These are phyloP conservation scores for Epizoanthus rinbou DNA, from an alignment of 92 coral and sea anemone species.

Conservation along the genomic window DNA sequence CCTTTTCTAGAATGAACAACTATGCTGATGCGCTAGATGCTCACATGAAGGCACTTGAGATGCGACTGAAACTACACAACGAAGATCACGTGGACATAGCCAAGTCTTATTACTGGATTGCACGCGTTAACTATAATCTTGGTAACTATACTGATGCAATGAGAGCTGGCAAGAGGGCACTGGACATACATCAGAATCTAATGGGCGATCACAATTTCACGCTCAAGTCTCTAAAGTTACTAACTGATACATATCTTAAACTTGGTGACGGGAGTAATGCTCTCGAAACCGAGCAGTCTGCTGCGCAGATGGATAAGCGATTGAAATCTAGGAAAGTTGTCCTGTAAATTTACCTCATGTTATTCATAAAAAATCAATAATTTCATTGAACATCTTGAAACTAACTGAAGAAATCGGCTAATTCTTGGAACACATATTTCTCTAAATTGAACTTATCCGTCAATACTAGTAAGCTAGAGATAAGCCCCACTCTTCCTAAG, in stretches of 20 bases:
- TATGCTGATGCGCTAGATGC: not conserved
- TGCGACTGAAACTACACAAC: not conserved
- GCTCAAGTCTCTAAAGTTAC: not conserved
- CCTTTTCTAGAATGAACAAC: not conserved
- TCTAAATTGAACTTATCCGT: no score
- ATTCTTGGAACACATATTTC: no score
- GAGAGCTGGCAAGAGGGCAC: not conserved
- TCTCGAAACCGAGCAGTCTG: not conserved
- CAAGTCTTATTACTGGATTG: constrained; percentile 1
- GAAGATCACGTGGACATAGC: not conserved
- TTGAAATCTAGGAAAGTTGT: no score
- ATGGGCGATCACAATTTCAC: not conserved
- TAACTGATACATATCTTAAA: not conserved
- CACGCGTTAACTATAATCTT: not conserved
- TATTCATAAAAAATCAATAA: no score
- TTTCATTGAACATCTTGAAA: no score
- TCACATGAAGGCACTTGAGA: not conserved
- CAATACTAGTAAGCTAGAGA: no score
- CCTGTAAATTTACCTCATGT: no score
- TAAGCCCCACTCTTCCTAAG: no score
- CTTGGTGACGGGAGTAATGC: not conserved
- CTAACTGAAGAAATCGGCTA: no score
- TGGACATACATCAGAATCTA: not conserved
- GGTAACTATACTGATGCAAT: not conserved
- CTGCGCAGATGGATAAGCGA: no score